Conservation (phyloP, 1,140 invertebrate species). For the Chironomus striatipennis region DNA sequence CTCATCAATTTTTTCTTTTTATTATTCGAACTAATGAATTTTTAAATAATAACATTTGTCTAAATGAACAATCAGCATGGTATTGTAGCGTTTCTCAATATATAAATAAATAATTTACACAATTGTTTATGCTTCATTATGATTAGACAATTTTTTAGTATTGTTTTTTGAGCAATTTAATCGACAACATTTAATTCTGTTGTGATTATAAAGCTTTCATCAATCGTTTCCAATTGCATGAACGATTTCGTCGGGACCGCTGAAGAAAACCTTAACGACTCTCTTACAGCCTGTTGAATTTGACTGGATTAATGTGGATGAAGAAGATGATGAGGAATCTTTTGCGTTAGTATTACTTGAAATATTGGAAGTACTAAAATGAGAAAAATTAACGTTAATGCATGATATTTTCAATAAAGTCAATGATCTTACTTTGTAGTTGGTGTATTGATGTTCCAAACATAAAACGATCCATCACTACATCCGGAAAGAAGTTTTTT, state of each 20-base stretch:
- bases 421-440: neutral
- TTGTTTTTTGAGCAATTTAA: neutral
- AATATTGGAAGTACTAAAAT: slow-evolving; percentile 13
- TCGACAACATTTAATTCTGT: neutral
- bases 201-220: neutral
- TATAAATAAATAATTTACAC: neutral
- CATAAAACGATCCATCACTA: slow-evolving; percentile 63
- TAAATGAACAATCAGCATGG: neutral
- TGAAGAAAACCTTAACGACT: slow-evolving; percentile 37
- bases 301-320: slow-evolving; percentile 30
- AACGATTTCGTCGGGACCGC: slow-evolving; percentile 32
- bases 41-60: slow-evolving; percentile 9
- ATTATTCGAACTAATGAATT: slow-evolving; percentile 7
- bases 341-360: slow-evolving; percentile 4
- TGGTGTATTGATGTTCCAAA: slow-evolving; percentile 51
- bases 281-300: slow-evolving; percentile 38
- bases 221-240: slow-evolving; percentile 32
- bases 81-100: neutral
- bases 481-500: slow-evolving; percentile 61
- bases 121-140: neutral
- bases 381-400: neutral
- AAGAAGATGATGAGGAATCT: neutral
- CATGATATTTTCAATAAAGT: neutral
- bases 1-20: neutral
- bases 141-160: neutral